Base-by-base conservation (phyloP, 1,140 invertebrate species). In the Lordiphosa clarofinis region DNA sequence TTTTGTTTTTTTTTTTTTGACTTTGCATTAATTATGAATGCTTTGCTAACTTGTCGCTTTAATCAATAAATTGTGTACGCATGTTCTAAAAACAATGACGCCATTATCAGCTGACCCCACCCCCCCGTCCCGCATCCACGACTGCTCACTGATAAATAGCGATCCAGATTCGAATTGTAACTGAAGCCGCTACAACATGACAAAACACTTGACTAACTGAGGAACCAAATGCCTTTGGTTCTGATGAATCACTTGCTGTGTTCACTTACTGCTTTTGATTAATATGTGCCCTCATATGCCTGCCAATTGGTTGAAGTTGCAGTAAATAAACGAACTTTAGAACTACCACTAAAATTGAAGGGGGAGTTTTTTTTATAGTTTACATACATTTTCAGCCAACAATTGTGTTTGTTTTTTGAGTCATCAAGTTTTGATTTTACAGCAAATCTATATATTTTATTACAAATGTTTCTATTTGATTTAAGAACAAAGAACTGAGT, bases 51-150 rank as follows among this genome's bases (percentile, higher is more conserved):
- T 40, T 28, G 12, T n/a, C n/a, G 50, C 12, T 33, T 39, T 68
- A 72, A 74, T 78, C 69, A 73, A 79, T 64, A 79, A 56, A 55
- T 57, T 56, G 31, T 13, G n/a, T 36, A 31, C 44, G 42, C 38
- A 57, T 73, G 56, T 66, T 67, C 52, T 39, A n/a, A 37, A 49
- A 37, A 66, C 50, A 64, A 72, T 82, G 61, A 76, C 52, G 49
- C 36, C 76, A 82, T 55, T 82, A 56, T 72, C 58, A 75, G 46
- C 50, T 31, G 15, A 39, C 36, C n/a, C 21, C 46, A 39, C 12
- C 28, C 36, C 40, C 48, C 21, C 57, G 39, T 37, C 10, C 7
- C 11, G n/a, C 19, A 31, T 13, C 50, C 21, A 3, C 21, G 6
- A 6, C 36, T 15, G 7, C 40, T 36, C 10, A 40, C 56, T 73